Evolutionary conservation across 2,113 vertebrate genomes (phyloP), one percentile per base, ranked within the genome.

Genomic region (Climacteris rufus): DNA sequence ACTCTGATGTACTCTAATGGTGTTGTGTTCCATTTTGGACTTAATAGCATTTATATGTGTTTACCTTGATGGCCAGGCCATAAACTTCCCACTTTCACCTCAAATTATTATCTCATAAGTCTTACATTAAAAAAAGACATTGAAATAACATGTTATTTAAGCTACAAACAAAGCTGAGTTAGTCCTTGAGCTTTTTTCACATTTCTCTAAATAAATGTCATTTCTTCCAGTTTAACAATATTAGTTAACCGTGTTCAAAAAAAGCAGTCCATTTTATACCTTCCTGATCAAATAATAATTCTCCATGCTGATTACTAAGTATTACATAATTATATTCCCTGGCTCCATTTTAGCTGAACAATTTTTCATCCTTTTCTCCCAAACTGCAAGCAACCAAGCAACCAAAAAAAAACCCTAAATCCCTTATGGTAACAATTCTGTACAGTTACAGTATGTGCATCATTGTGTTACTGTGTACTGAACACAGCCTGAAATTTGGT

Each of bases 211-310:
- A 95, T 94, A 94, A 96, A 96, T 93, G 87, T 88, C 1, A 83
- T 93, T 88, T 65, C 54, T 92, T 91, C 35, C 59, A 74, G 42
- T 94, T 96, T 93, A 97, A 94, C 90, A n/a, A 76, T 87, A 66
- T 95, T 91, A 96, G 84, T 95, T 80, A 95, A 86, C 68, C 63
- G 15, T 93, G 50, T 66, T 96, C 50, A 83, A 56, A 77, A 95
- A 69, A 83, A 93, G 30, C 64, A 87, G 70, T 57, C 89, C 69
- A 59, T 94, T 95, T 89, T 96, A 76, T 96, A 95, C 75, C 89
- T 97, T 97, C 92, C 94, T 93, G 94, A 96, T 96, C 93, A 95
- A 95, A 96, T 97, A 96, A 93, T 86, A 93, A 74, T 96, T 96
- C 82, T 95, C 57, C 17, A 23, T 88, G 70, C 59, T 88, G 87